phyloP scores from a whole-genome alignment of 2,113 vertebrate species.

The Lichenostomus cassidix region DNA sequence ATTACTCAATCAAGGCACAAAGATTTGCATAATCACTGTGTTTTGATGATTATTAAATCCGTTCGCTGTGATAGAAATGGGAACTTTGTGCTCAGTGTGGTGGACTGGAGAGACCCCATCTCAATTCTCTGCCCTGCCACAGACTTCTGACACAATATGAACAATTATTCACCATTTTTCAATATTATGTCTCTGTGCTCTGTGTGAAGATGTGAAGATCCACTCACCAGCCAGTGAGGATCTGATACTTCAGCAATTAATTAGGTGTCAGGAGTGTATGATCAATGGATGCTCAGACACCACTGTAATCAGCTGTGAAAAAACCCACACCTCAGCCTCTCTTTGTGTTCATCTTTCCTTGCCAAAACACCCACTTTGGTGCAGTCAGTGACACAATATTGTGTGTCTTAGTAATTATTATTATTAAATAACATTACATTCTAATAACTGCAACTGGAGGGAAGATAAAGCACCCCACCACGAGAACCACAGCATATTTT shows the following conservation, averaged over 20 bases:
- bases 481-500: rapidly evolving
- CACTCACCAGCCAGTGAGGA: neutral
- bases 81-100: neutral
- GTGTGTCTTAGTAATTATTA: neutral
- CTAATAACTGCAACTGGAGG: neutral
- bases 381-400: neutral
- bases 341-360: neutral
- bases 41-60: neutral
- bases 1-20: neutral
- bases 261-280: rapidly evolving
- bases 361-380: neutral
- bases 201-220: neutral
- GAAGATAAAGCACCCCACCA: neutral
- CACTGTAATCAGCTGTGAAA: rapidly evolving
- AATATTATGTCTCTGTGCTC: rapidly evolving
- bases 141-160: neutral
- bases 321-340: neutral
- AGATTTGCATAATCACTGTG: neutral
- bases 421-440: rapidly evolving
- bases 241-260: neutral
- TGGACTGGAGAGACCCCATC: neutral
- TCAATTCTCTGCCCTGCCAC: neutral
- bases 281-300: neutral
- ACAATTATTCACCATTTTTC: neutral
- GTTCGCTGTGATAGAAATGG: rapidly evolving